Evolutionary conservation across 2,797 vertebrate species (phyloP).

Genomic region (Rhadinocentrus ornatus): DNA sequence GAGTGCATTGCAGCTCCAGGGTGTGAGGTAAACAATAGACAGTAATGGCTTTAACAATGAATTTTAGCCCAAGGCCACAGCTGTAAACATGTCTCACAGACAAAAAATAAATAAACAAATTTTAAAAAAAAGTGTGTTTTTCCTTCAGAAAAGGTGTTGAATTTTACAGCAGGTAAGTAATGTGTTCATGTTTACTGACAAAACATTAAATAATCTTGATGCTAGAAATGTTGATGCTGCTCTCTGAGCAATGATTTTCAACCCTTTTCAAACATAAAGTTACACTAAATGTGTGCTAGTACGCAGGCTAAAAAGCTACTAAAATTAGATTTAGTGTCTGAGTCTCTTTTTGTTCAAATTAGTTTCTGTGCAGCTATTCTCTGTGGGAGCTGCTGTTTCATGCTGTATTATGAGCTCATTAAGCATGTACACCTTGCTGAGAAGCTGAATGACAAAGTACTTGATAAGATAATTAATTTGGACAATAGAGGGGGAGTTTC

Average conservation of each 20-base stretch:
- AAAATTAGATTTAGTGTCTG: background rate
- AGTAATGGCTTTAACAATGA: background rate
- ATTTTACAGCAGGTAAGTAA: constrained; percentile 4
- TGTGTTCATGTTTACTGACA: constrained; percentile 3
- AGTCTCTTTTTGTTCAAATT: background rate
- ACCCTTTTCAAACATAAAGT: background rate
- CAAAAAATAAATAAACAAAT: background rate
- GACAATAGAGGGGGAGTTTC: constrained; percentile 11
- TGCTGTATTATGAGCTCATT: constrained; percentile 33
- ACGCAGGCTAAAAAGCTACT: background rate
- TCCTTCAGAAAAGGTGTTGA: constrained; percentile 7
- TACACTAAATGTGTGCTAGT: background rate
- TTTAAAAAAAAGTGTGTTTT: background rate
- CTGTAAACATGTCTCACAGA: constrained; percentile 9
- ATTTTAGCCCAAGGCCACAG: background rate
- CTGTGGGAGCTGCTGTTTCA: constrained; percentile 7
- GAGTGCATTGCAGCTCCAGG: background rate
- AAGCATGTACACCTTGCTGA: constrained; percentile 41
- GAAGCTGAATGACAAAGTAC: constrained; percentile 34
- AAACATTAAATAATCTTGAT: background rate
- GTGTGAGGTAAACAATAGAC: background rate
- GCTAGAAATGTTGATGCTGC: background rate
- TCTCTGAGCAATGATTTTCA: background rate
- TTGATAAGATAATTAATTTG: constrained; percentile 57
- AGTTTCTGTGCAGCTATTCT: background rate